phyloP scores from a whole-genome alignment of 2,113 vertebrate genomes.

The Myiozetetes cayanensis region DNA sequence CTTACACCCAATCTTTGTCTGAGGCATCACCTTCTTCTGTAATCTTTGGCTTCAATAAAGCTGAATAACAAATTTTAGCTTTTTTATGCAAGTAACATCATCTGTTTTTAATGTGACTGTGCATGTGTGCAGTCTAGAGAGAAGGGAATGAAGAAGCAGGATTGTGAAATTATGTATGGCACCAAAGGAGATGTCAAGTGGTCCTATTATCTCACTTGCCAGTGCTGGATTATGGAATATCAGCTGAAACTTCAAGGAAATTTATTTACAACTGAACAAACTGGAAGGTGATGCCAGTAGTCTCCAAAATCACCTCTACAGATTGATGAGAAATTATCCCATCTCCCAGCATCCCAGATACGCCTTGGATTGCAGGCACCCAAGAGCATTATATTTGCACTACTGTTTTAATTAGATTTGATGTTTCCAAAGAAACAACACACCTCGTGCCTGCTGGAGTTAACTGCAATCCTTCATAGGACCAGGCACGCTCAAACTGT shows the following conservation, averaged over 20 bases:
- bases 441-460: slow-evolving; percentile 11
- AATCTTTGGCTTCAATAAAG: background rate
- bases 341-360: background rate
- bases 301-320: background rate
- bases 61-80: background rate
- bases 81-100: background rate
- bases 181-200: background rate
- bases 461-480: background rate
- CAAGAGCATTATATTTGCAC: background rate
- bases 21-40: background rate
- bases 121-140: background rate
- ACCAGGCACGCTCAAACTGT: background rate
- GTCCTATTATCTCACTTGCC: background rate
- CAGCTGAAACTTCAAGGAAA: background rate
- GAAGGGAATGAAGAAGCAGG: background rate
- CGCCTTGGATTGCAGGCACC: background rate
- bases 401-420: background rate
- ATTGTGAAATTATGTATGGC: background rate
- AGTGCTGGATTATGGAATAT: background rate
- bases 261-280: background rate
- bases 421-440: slow-evolving; percentile 46
- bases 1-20: background rate
- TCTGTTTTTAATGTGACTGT: background rate
- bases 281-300: background rate
- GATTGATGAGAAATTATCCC: background rate